These are phyloP conservation scores for Pegoplata infirma DNA, from an alignment of 2,888 invertebrate species.

Conservation along the genomic window DNA sequence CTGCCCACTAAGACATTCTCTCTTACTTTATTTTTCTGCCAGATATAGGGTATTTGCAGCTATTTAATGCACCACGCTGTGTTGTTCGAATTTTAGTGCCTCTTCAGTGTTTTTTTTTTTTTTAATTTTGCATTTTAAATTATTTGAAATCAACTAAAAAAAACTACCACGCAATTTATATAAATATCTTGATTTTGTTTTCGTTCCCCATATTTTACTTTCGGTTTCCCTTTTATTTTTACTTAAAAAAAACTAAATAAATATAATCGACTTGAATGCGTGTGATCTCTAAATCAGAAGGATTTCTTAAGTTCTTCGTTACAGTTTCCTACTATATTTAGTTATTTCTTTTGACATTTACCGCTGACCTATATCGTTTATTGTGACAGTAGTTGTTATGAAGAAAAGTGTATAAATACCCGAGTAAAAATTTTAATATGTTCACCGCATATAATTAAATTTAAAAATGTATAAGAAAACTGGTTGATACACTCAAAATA, in stretches of 20 bases:
- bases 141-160: constrained; percentile 49
- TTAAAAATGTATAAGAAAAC: too few relatives aligned
- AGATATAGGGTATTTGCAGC: constrained; percentile 13
- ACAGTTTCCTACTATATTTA: constrained; percentile 66
- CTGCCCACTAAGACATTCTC: neutral
- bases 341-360: constrained; percentile 61
- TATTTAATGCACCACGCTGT: constrained; percentile 35
- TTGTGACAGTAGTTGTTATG: constrained; percentile 58
- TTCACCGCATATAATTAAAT: too few relatives aligned
- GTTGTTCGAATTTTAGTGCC: neutral
- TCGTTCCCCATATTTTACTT: constrained; percentile 46
- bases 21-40: too few relatives aligned
- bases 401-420: too few relatives aligned
- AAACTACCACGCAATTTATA: constrained; percentile 43
- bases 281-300: constrained; percentile 57
- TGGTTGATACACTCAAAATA: too few relatives aligned
- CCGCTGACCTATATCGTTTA: constrained; percentile 60
- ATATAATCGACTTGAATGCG: constrained; percentile 51
- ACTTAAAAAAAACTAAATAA: constrained; percentile 22
- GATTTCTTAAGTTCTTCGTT: constrained; percentile 66
- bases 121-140: constrained; percentile 60
- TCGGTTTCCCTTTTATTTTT: constrained; percentile 56
- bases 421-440: too few relatives aligned
- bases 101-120: constrained; percentile 3
- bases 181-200: constrained; percentile 17